Evolutionary conservation across 2,113 vertebrate genomes (phyloP), one percentile per base, ranked within the genome.

Genomic region (Marmota monax): DNA sequence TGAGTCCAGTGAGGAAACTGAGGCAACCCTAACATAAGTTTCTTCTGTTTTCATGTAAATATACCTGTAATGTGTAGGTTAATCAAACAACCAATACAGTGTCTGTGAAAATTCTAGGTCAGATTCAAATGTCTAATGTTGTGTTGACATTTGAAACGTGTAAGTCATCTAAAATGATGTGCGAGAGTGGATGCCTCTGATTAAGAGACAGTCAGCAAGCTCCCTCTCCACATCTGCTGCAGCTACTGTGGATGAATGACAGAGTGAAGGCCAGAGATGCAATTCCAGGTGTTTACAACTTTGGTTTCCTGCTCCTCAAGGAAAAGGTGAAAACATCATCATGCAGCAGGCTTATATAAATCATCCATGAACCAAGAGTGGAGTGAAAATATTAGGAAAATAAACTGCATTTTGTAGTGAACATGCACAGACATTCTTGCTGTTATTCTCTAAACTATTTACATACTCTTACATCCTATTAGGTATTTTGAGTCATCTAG

Each of bases 81-180:
- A 77, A 42, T 69, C 78, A 56, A 79, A 96, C 5, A 73, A 86
- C 34, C 12, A 67, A 74, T 76, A 45, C 4, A 42, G 8, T 69
- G 69, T 32, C 53, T 53, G 42, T 67, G n/a, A 73, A 72, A 78
- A 96, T 45, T 82, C 37, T 39, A n/a, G 14, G 18, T 7, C 56
- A 91, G 84, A 70, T 92, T 83, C 37, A 67, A 93, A 90, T n/a
- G 12, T 23, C 78, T 83, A 86, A 79, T 42, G 42, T 80, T 23
- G 23, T n/a, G 23, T 5, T 84, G 61, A 82, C 20, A 82, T 56
- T 67, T 92, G 77, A 77, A 95, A 56, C n/a, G 48, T 37, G 32
- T 22, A 88, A 17, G 58, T 69, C 51, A 18, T 51, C 45, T 87
- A 83, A 77, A 77, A 45, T 65, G 69, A 69, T 65, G 1, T 48